These are phyloP conservation scores for Gerris lacustris DNA, from an alignment of 2,888 invertebrate genomes.

Conservation along the genomic window DNA sequence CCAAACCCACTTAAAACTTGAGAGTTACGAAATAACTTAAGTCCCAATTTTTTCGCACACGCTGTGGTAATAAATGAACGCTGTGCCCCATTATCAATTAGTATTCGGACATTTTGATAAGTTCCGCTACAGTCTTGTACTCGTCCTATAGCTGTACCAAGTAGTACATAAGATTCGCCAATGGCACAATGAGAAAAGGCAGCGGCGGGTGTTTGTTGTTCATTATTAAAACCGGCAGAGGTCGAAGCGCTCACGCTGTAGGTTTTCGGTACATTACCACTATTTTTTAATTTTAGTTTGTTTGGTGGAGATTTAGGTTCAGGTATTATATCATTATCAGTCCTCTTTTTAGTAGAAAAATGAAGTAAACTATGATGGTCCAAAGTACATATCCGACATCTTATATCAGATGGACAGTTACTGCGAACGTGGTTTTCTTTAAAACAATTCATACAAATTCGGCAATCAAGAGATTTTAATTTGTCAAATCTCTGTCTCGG, in stretches of 20 bases:
- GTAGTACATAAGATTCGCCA: constrained; percentile 8
- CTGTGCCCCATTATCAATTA: constrained; percentile 14
- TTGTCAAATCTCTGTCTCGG: constrained; percentile 6
- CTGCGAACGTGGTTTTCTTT: neutral
- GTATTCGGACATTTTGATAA: neutral
- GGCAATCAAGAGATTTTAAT: neutral
- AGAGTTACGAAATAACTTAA: neutral
- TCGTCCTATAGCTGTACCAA: constrained; percentile 7
- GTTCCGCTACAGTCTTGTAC: constrained; percentile 8
- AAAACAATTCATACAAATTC: constrained; percentile 12
- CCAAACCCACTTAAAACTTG: constrained; percentile 9
- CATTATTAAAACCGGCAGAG: too few species aligned
- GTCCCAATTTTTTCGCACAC: constrained; percentile 11
- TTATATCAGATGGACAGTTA: neutral
- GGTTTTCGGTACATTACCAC: too few species aligned
- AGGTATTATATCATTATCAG: too few species aligned
- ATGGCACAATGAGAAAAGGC: neutral
- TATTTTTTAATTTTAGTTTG: neutral
- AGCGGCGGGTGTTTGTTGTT: too few species aligned
- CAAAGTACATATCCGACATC: constrained; percentile 4
- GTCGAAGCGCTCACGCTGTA: too few species aligned
- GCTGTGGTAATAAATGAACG: constrained; percentile 10
- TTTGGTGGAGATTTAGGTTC: neutral
- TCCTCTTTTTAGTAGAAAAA: neutral
- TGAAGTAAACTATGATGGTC: constrained; percentile 9